Evolutionary conservation across 2,888 invertebrate genomes (phyloP).

Genomic region (Tiliacea aurago): DNA sequence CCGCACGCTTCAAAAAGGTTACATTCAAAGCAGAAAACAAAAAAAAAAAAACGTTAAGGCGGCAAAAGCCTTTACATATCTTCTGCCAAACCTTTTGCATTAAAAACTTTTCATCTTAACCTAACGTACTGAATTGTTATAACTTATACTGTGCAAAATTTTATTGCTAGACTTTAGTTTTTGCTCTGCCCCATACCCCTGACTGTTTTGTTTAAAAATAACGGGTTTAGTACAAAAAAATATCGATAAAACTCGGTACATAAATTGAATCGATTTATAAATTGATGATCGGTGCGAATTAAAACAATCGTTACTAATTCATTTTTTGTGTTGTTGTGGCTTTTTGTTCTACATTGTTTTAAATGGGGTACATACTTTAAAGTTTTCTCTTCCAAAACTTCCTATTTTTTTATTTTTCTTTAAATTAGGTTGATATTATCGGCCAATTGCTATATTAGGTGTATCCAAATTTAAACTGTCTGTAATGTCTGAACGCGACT

Average conservation of each 20-base stretch:
- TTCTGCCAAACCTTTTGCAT: slow-evolving; percentile 46
- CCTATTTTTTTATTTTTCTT: neutral
- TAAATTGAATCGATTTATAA: slow-evolving; percentile 38
- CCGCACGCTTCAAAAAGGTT: slow-evolving; percentile 27
- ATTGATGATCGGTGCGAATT: slow-evolving; percentile 41
- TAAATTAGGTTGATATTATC: neutral
- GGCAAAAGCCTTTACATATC: slow-evolving; percentile 48
- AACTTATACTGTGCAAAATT: slow-evolving; percentile 62
- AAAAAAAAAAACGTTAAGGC: slow-evolving; percentile 35
- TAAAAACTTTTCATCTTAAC: slow-evolving; percentile 52
- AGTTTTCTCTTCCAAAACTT: neutral
- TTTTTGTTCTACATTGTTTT: slow-evolving; percentile 17
- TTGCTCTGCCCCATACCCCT: slow-evolving; percentile 45
- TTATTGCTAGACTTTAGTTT: slow-evolving; percentile 55
- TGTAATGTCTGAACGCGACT: neutral
- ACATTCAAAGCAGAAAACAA: slow-evolving; percentile 4
- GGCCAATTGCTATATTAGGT: neutral
- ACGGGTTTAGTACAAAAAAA: slow-evolving; percentile 42
- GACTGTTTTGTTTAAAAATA: slow-evolving; percentile 40
- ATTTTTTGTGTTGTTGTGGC: slow-evolving; percentile 19
- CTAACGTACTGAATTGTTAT: slow-evolving; percentile 70
- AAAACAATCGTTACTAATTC: slow-evolving; percentile 45
- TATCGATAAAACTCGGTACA: slow-evolving; percentile 21
- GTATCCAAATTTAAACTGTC: neutral
- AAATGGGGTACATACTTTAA: neutral